Evolutionary conservation across 2,888 invertebrate genomes (phyloP), one percentile per base, ranked within the genome.

Genomic region (Arctia plantaginis): DNA sequence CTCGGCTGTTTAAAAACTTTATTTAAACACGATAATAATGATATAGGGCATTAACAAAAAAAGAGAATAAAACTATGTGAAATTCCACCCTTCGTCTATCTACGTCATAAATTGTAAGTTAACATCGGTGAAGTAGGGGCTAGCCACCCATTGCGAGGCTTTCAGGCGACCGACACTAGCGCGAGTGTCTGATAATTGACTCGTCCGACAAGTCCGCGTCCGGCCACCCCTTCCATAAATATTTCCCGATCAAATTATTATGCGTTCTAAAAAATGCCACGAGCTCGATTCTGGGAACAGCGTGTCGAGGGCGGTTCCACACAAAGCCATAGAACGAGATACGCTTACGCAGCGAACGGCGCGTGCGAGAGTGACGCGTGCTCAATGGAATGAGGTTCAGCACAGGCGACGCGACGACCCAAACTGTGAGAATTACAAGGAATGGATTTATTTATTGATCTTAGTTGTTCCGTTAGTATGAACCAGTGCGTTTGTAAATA

Each of bases 201-300:
- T 94, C 93, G 95, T 95, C 90, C 86, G 89, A 89, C 92, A 87
- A 89, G 89, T 90, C 85, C 86, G 89, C 92, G 93, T 90, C 92
- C 93, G 92, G 91, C 91, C 93, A 94, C 93, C 94, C 95, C 92
- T 94, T 94, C 94, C 93, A 95, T 94, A 95, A 95, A 95, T 95
- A 95, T 95, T 95, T 94, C 94, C 95, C 94, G 93, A 95, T 95
- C 94, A 94, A 95, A 95, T 95, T 95, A 95, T 94, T 93, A 94
- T 93, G 92, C 93, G 90, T 89, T 89, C 91, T 92, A 94, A 95
- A 95, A 95, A 95, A 94, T 93, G 92, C 94, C 93, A 93, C 92
- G 91, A 94, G 93, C 89, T 89, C 92, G 85, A 91, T 95, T 95
- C 95, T 91, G 85, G 89, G 95, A 95, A 95, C 87, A 89, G 84